A percentile compares a stretch with the other conserved stretches of the same genome.
Evolutionary conservation across 1,140 invertebrate genomes (phyloP).

Genomic region (Drosophila gunungcola): DNA sequence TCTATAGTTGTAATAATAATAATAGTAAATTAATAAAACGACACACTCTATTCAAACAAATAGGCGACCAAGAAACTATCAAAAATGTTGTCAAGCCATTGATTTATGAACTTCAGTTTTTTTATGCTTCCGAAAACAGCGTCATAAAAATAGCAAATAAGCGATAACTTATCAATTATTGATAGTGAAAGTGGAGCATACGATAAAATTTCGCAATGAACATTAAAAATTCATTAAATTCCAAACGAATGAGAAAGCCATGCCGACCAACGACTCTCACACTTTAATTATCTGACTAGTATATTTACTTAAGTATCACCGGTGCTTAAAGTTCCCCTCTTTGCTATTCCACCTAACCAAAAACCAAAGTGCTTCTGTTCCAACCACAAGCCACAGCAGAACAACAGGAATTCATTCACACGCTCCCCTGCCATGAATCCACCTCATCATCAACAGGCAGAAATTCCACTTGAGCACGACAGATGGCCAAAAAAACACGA

Average conservation of each 20-base stretch:
- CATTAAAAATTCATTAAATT: constrained; percentile 12
- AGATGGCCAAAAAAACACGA: constrained; percentile 48
- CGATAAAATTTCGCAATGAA: constrained; percentile 18
- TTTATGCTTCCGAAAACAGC: constrained; percentile 4
- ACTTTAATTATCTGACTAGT: constrained; percentile 2
- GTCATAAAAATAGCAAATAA: neutral
- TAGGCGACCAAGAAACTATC: neutral
- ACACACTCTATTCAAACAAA: no score
- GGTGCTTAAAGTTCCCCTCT: constrained; percentile 13
- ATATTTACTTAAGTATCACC: neutral
- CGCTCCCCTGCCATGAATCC: constrained; percentile 24
- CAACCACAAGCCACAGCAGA: constrained; percentile 29
- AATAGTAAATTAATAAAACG: no score
- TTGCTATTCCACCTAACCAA: neutral
- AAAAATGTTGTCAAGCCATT: neutral
- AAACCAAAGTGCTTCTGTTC: constrained; percentile 39
- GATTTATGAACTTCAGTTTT: constrained; percentile 10
- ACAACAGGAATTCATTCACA: constrained; percentile 41
- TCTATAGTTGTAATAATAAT: no score
- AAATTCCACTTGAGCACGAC: constrained; percentile 55
- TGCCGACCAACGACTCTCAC: neutral
- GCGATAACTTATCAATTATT: constrained; percentile 10
- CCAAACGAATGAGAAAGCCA: constrained; percentile 3
- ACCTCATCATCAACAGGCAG: constrained; percentile 20
- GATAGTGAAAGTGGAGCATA: constrained; percentile 6